Conservation (phyloP, 2,888 invertebrate genomes). For the Nineta flava region DNA sequence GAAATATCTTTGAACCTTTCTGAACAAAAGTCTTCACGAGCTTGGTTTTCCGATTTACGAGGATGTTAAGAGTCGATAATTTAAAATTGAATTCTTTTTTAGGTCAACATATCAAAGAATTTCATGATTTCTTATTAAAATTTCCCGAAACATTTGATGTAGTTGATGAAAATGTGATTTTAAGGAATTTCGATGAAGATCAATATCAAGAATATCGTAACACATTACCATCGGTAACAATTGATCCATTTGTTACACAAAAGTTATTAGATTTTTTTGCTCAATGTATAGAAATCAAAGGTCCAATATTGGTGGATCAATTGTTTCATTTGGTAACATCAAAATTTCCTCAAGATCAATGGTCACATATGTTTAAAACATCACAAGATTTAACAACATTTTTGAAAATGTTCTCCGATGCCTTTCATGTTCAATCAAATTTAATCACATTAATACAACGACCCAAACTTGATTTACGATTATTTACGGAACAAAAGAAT, state of each 20-base stretch:
- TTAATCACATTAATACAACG: constrained; percentile 69
- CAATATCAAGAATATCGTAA: constrained; percentile 43
- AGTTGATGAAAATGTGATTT: constrained; percentile 68
- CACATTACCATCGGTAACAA: constrained; percentile 55
- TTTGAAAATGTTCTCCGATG: constrained; percentile 82
- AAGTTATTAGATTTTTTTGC: constrained; percentile 68
- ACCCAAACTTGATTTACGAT: constrained; percentile 44
- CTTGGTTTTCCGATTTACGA: too few relatives aligned
- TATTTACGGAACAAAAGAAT: constrained; percentile 3
- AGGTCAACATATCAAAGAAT: constrained; percentile 84
- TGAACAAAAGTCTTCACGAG: too few relatives aligned
- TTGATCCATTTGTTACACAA: constrained; percentile 72
- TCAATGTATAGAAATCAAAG: constrained; percentile 64
- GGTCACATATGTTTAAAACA: constrained; percentile 80
- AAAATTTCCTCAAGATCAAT: constrained; percentile 58
- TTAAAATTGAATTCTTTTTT: not conserved
- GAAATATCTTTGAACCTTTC: too few relatives aligned
- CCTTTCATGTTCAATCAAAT: constrained; percentile 86
- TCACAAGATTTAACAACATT: constrained; percentile 81
- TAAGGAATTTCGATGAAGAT: constrained; percentile 35
- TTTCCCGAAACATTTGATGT: constrained; percentile 77
- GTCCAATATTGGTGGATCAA: constrained; percentile 74
- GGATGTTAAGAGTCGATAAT: not conserved
- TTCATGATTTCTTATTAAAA: constrained; percentile 72
- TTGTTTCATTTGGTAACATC: constrained; percentile 67